Conservation (phyloP, 2,797 vertebrate genomes). For the Spinibarbus caldwelli region DNA sequence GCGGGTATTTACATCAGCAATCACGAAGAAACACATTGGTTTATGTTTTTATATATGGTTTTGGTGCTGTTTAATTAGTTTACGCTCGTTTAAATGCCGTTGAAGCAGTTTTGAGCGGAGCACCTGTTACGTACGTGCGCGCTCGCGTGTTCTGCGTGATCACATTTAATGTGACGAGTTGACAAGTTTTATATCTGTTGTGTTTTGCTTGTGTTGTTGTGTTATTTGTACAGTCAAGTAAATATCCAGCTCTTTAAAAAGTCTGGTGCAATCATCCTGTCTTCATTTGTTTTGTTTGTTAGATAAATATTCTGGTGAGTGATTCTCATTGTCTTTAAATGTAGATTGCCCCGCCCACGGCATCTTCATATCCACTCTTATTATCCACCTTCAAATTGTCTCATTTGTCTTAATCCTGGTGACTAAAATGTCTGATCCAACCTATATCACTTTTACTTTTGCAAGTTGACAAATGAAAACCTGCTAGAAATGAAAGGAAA, state of each 20-base stretch:
- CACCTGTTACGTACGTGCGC: conserved; percentile 51
- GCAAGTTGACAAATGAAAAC: background rate
- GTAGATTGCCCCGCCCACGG: background rate
- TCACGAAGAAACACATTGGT: background rate
- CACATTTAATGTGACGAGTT: background rate
- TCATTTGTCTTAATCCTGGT: background rate
- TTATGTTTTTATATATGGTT: background rate
- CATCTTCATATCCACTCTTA: background rate
- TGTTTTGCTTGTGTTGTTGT: background rate
- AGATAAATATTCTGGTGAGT: background rate
- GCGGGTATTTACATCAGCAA: background rate
- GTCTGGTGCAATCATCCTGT: background rate
- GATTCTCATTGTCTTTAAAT: background rate
- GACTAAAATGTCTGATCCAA: background rate
- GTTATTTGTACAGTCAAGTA: background rate
- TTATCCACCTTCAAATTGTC: background rate
- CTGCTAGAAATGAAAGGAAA: background rate
- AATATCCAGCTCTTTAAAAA: background rate
- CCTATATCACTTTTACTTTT: no score
- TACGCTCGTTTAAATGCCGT: background rate
- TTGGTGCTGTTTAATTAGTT: background rate
- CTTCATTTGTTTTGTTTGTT: background rate
- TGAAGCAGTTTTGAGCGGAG: background rate
- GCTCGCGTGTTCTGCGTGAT: background rate
- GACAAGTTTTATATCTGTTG: background rate